phyloP scores from a whole-genome alignment of 1,140 invertebrate species.

The Trachymyrmex cornetzi region DNA sequence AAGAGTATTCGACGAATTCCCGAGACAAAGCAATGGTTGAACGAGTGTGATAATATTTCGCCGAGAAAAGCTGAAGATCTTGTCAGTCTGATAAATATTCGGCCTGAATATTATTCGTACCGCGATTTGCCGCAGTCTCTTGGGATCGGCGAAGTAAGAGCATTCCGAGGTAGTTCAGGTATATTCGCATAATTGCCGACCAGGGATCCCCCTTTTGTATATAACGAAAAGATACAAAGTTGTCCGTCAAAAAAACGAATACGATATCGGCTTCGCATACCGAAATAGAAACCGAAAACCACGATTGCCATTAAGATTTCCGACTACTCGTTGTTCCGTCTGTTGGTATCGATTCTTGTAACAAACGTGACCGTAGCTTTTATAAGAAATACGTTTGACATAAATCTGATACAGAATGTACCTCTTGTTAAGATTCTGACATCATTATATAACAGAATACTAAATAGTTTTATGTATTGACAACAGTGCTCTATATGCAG shows the following conservation, averaged over 20 bases:
- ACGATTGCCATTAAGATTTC: not conserved
- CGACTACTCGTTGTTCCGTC: not conserved
- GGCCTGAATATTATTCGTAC: conserved; percentile 41
- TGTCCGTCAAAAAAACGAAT: conserved; percentile 30
- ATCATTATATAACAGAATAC: not conserved
- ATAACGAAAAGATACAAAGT: not conserved
- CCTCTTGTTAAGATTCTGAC: not conserved
- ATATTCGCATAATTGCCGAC: conserved; percentile 42
- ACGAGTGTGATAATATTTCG: conserved; percentile 48
- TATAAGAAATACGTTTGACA: conserved; percentile 4
- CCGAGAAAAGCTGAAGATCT: not conserved
- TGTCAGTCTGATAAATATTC: conserved; percentile 46
- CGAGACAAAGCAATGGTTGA: conserved; percentile 1
- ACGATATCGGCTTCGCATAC: not conserved
- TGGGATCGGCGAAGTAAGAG: conserved; percentile 1
- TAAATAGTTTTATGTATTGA: not conserved
- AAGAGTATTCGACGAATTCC: conserved; percentile 27
- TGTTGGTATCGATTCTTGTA: not conserved
- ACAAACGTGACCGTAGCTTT: not conserved
- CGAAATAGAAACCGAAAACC: not conserved
- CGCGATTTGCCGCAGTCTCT: conserved; percentile 33
- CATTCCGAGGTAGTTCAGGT: not conserved
- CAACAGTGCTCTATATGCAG: not conserved
- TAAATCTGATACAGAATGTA: conserved; percentile 10
- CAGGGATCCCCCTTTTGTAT: not conserved